Conservation (phyloP, 2,113 vertebrate genomes). For the Thamnaconus septentrionalis region DNA sequence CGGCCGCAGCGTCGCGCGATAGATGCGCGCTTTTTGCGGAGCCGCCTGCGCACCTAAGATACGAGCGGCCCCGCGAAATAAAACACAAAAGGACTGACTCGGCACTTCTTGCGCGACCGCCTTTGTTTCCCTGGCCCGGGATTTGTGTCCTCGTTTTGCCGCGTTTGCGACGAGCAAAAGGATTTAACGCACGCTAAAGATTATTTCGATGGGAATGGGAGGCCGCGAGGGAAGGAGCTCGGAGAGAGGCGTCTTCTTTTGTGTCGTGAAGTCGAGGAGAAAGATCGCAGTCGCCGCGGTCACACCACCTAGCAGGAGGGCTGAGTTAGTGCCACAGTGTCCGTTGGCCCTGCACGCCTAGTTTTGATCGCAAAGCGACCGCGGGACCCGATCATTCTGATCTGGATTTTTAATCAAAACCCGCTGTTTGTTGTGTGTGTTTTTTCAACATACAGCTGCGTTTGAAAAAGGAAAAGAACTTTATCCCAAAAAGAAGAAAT, state of each 20-base stretch:
- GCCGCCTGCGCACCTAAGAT: too few relatives aligned
- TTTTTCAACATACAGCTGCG: too few relatives aligned
- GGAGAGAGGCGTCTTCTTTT: not conserved
- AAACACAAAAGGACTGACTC: constrained; percentile 13
- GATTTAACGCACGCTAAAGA: constrained; percentile 25
- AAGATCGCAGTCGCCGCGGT: constrained; percentile 32
- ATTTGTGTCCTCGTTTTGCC: constrained; percentile 27
- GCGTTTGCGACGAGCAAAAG: constrained; percentile 11
- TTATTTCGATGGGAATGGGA: constrained; percentile 13
- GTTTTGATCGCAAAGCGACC: too few relatives aligned
- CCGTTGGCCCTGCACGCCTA: too few relatives aligned
- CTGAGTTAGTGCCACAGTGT: too few relatives aligned
- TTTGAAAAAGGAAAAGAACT: too few relatives aligned
- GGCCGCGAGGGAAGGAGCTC: not conserved
- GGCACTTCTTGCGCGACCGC: not conserved
- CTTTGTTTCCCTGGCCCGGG: constrained; percentile 11
- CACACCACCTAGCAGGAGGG: constrained; percentile 23
- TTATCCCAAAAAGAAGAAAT: too few relatives aligned
- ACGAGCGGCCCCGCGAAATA: too few relatives aligned
- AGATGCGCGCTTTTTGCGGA: too few relatives aligned
- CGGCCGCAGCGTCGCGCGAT: not conserved
- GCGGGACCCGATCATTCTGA: too few relatives aligned
- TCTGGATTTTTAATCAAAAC: too few relatives aligned
- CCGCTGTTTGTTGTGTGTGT: too few relatives aligned
- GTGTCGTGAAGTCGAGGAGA: constrained; percentile 6